Evolutionary conservation across 2,888 invertebrate species (phyloP).

Genomic region (Seira musarum): DNA sequence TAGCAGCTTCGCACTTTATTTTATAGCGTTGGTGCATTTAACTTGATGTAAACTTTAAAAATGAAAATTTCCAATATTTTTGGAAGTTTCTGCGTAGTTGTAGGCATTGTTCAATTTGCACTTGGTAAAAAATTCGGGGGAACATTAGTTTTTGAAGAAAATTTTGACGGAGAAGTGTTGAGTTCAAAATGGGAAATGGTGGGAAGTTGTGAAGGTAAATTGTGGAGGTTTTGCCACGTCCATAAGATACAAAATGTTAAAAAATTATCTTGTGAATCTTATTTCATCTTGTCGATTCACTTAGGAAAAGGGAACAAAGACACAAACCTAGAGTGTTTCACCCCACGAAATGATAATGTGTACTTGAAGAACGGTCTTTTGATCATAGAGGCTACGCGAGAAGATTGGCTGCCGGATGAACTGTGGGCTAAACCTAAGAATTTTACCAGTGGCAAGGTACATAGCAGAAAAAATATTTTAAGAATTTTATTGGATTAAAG

Average conservation of each 20-base stretch:
- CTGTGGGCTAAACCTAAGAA: constrained; percentile 61
- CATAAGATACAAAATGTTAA: not conserved
- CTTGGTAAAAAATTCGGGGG: constrained; percentile 59
- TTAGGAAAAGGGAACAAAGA: constrained; percentile 57
- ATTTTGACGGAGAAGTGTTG: constrained; percentile 57
- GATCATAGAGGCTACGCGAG: constrained; percentile 49
- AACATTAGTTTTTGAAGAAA: constrained; percentile 58
- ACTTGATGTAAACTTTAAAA: too few relatives aligned
- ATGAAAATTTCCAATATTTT: too few relatives aligned
- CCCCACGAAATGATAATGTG: constrained; percentile 51
- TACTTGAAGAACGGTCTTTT: constrained; percentile 45
- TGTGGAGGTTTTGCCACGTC: too few relatives aligned
- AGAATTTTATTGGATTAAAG: not conserved
- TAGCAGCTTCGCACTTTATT: too few relatives aligned
- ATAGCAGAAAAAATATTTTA: not conserved
- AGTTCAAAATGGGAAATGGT: constrained; percentile 58
- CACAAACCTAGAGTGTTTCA: constrained; percentile 64
- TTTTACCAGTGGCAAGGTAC: constrained; percentile 59
- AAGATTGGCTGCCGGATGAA: constrained; percentile 42
- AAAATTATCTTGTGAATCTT: not conserved
- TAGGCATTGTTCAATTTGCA: too few relatives aligned
- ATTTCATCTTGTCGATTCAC: not conserved
- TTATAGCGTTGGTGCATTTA: too few relatives aligned
- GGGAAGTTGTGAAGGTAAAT: constrained; percentile 61
- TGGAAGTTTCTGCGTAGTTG: too few relatives aligned